A percentile compares a stretch with the other conserved stretches of the same genome.
phyloP scores from a whole-genome alignment of 1,140 invertebrate species.

The Bombus sibiricus region DNA sequence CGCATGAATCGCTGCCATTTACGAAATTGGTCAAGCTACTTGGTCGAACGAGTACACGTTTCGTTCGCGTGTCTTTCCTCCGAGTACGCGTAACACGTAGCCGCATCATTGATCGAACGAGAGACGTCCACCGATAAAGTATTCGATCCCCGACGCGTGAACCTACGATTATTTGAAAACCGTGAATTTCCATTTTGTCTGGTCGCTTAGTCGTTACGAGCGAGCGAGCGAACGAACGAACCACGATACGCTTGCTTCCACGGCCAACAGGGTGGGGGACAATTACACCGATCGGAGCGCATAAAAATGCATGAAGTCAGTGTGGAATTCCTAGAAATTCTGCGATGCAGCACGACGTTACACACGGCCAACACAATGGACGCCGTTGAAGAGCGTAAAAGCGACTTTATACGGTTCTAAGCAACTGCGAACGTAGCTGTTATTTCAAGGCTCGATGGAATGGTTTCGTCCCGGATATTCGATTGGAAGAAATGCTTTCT shows the following conservation, averaged over 20 bases:
- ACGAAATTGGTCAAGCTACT: conserved; percentile 58
- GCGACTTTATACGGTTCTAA: conserved; percentile 22
- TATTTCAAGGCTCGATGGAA: conserved; percentile 24
- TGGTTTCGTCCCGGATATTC: conserved; percentile 19
- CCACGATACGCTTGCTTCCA: conserved; percentile 4
- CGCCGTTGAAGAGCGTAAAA: neutral
- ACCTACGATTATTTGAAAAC: conserved; percentile 46
- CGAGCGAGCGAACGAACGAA: conserved; percentile 24
- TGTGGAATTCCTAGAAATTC: conserved; percentile 52
- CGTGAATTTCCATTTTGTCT: conserved; percentile 67
- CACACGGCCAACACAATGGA: neutral
- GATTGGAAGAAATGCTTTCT: neutral
- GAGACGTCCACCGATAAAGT: conserved; percentile 25
- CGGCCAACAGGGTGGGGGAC: neutral
- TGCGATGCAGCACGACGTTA: conserved; percentile 30
- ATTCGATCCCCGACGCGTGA: conserved; percentile 1
- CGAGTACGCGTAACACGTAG: too few species aligned
- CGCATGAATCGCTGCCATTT: conserved; percentile 52
- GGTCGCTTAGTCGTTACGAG: conserved; percentile 56
- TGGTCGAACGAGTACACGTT: neutral
- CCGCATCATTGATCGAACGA: conserved; percentile 17
- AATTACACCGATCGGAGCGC: conserved; percentile 63
- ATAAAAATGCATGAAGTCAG: conserved; percentile 68
- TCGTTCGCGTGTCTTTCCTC: neutral
- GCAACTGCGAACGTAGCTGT: conserved; percentile 29